Evolutionary conservation across 1,140 invertebrate species (phyloP), one percentile per base, ranked within the genome.

Genomic region (Ptiloglossa arizonensis): DNA sequence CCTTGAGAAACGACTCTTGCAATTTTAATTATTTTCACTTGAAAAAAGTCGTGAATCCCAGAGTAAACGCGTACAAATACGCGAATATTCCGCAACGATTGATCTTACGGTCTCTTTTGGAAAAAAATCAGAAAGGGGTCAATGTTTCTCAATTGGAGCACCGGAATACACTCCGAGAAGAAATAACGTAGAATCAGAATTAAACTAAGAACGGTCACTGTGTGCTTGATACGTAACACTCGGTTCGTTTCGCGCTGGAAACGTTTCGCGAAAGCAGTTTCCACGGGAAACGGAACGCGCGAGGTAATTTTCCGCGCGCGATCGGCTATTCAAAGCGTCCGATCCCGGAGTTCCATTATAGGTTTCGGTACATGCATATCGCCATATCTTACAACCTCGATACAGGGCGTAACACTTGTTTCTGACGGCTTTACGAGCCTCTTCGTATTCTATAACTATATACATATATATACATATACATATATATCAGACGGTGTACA

Each of bases 381-480:
- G 69, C 75, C 46, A 69, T 82, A 83, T 83, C 81, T 83, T 83
- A 79, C 74, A 83, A 79, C 74, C 81, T 83, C 81, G 46, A 83
- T 83, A 82, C 81, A 60, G 81, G 67, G 64, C 63, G 81, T 62
- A 82, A 83, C 81, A 83, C 75, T 83, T 83, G 81, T 82, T 83
- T 69, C 80, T 79, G 80, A 83, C 81, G 80, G 80, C 62, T 82
- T 82, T 83, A 82, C 73, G 74, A 71, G 74, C 80, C 74, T 78
- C 74, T 79, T 82, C 63, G 74, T 82, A 82, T 82, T 79, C 80
- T 35, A 76, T 69, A 50, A 54, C 73, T 59, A 69, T 69, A 41
- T 41, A n/a, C n/a, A 35, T 35, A 35, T 35, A 6, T 35, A 35
- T 35, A 69, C 48, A 69, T 76, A 35, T 35, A 35, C 6, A 6